Evolutionary conservation across 2,113 vertebrate genomes (phyloP).

Genomic region (Saguinus imperator): DNA sequence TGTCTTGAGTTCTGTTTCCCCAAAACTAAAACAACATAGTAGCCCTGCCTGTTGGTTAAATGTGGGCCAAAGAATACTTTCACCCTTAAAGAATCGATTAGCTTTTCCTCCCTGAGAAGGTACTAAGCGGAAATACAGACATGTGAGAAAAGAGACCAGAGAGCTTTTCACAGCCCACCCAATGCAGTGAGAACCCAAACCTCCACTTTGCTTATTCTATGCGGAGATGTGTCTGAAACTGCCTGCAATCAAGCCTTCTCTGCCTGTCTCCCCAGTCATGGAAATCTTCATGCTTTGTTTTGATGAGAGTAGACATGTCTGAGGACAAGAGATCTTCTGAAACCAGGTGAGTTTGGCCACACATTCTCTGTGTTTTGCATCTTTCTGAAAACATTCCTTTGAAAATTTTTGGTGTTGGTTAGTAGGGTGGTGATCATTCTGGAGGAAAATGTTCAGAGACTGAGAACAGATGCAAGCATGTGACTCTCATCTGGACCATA

Average conservation of each 20-base stretch:
- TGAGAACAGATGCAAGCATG: not conserved
- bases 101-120: not conserved
- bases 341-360: not conserved
- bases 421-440: not conserved
- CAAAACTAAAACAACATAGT: not conserved
- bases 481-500: not conserved
- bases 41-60: not conserved
- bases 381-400: slow-evolving; percentile 17
- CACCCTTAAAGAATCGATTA: not conserved
- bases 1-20: not conserved
- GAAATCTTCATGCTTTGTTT: not conserved
- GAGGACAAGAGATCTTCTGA: not conserved
- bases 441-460: slow-evolving; percentile 25
- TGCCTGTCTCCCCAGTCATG: not conserved
- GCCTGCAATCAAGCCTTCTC: not conserved
- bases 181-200: not conserved
- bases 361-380: not conserved
- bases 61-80: not conserved
- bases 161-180: not conserved
- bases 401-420: not conserved
- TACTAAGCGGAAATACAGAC: not conserved
- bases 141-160: not conserved
- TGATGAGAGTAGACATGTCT: slow-evolving; percentile 14
- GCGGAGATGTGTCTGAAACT: not conserved
- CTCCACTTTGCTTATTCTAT: not conserved